phyloP scores from a whole-genome alignment of 2,113 vertebrate species.

The Saimiri boliviensis region DNA sequence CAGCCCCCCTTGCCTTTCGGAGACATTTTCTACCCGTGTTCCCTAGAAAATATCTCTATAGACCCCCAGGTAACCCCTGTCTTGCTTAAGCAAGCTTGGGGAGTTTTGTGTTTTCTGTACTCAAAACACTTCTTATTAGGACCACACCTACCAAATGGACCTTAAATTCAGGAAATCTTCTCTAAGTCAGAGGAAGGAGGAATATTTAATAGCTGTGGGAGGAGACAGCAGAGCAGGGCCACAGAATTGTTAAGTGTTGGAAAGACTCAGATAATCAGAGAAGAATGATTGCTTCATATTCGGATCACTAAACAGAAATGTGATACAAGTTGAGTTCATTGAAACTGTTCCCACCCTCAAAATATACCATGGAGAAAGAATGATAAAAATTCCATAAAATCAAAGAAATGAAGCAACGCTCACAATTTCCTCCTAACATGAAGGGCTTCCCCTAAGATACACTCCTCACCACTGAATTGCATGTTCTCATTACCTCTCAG shows the following conservation, averaged over 20 bases:
- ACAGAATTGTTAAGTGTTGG: accelerated
- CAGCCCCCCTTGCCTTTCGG: too few relatives aligned
- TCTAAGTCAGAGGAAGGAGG: not conserved
- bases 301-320: too few relatives aligned
- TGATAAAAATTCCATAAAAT: not conserved
- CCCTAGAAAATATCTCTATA: not conserved
- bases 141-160: not conserved
- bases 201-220: not conserved
- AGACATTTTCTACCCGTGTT: too few relatives aligned
- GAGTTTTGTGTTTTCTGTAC: not conserved
- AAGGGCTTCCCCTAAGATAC: accelerated
- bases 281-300: not conserved
- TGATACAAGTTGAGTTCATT: not conserved
- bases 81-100: not conserved
- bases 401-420: not conserved
- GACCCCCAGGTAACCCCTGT: not conserved
- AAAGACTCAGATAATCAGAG: not conserved
- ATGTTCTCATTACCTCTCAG: not conserved
- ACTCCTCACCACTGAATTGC: not conserved
- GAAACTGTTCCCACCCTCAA: not conserved
- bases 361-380: not conserved
- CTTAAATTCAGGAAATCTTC: not conserved
- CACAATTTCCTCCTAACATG: not conserved
- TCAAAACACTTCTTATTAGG: not conserved
- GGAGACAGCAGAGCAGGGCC: not conserved